Conservation (phyloP, 1,140 invertebrate species). For the Neodiprion lecontei region DNA sequence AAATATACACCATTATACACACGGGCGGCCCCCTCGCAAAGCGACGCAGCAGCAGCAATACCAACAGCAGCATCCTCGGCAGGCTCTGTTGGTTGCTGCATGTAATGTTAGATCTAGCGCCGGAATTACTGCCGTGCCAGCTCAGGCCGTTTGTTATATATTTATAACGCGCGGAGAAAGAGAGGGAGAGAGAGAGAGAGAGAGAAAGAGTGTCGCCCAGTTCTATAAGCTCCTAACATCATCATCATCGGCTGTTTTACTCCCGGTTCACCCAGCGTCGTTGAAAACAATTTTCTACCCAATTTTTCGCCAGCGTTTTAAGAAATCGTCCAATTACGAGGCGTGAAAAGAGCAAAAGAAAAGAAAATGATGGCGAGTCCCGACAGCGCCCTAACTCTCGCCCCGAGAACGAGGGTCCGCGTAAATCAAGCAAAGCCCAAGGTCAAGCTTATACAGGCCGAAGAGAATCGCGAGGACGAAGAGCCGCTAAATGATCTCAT, state of each 20-base stretch:
- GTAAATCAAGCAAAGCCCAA: conserved; percentile 8
- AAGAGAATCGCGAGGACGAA: conserved; percentile 14
- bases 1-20: too few relatives aligned
- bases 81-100: background rate
- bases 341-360: background rate
- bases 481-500: conserved; percentile 58
- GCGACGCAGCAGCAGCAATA: background rate
- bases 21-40: background rate
- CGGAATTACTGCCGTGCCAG: too few relatives aligned
- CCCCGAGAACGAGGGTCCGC: background rate
- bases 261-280: too few relatives aligned
- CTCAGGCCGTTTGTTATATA: too few relatives aligned
- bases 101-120: background rate
- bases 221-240: background rate
- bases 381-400: background rate
- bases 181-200: conserved; percentile 15
- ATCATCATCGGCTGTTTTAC: background rate
- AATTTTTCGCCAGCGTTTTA: too few relatives aligned
- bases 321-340: background rate
- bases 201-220: background rate
- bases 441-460: conserved; percentile 10
- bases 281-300: too few relatives aligned
- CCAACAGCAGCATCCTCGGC: background rate
- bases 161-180: background rate
- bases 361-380: background rate